A percentile compares a stretch with the other conserved stretches of the same genome.
Conservation (phyloP, 2,888 invertebrate genomes). For the Microctonus aethiopoides region DNA sequence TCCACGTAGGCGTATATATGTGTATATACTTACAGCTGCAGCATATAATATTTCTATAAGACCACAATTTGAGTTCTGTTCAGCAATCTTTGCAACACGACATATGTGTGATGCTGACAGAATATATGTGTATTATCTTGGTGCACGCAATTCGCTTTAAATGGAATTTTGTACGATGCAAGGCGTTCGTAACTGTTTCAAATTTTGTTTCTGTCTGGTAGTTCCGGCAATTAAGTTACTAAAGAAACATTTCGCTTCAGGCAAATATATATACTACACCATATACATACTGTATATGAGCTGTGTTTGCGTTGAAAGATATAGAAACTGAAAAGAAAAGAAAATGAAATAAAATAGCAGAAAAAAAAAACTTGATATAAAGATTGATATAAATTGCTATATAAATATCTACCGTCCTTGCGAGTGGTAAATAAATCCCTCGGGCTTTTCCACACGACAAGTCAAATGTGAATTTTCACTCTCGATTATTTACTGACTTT, state of each 20-base stretch:
- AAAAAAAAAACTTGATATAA: too few species aligned
- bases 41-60: slow-evolving; percentile 28
- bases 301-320: neutral
- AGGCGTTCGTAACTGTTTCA: neutral
- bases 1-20: slow-evolving; percentile 45
- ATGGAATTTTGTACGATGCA: neutral
- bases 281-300: too few species aligned
- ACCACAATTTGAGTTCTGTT: slow-evolving; percentile 8
- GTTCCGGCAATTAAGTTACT: slow-evolving; percentile 16
- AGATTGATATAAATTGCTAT: neutral
- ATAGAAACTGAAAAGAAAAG: neutral
- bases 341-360: neutral
- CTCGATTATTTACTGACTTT: slow-evolving; percentile 12
- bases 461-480: slow-evolving; percentile 17
- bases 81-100: neutral
- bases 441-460: slow-evolving; percentile 4
- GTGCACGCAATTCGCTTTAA: too few species aligned
- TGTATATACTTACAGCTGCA: too few species aligned
- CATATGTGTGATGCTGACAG: too few species aligned
- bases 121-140: neutral
- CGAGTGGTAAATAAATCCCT: neutral
- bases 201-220: neutral
- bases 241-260: neutral
- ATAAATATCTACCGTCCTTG: neutral
- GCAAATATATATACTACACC: neutral